Conservation (phyloP, 2,113 vertebrate species). For the Panurus biarmicus region DNA sequence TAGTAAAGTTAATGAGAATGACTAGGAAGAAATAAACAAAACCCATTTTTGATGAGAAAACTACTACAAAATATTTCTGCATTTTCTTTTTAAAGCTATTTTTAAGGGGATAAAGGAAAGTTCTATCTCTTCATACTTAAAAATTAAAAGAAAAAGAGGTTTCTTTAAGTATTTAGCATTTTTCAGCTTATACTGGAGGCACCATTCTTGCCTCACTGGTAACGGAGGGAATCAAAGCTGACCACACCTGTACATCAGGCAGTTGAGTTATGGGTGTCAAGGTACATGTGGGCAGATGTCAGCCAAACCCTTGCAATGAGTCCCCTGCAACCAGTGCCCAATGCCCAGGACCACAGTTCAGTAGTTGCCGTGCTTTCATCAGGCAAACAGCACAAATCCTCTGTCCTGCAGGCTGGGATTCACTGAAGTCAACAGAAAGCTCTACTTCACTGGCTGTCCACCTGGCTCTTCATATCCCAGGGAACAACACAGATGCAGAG, state of each 20-base stretch:
- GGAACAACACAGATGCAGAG: neutral
- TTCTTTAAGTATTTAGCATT: neutral
- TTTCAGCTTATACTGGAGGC: neutral
- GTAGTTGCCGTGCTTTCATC: neutral
- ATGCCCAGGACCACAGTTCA: neutral
- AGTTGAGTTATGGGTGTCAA: neutral
- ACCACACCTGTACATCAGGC: neutral
- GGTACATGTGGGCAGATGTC: neutral
- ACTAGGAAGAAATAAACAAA: conserved; percentile 15
- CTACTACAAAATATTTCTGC: neutral
- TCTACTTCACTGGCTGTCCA: neutral
- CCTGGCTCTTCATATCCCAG: neutral
- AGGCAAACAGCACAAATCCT: neutral
- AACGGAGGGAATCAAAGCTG: neutral
- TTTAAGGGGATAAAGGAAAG: neutral
- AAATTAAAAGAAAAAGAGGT: neutral
- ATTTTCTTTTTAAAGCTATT: neutral
- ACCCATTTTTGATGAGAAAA: neutral
- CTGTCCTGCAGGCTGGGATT: neutral
- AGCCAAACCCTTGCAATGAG: neutral
- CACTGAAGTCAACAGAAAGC: neutral
- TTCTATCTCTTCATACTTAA: neutral
- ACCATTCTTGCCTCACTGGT: neutral
- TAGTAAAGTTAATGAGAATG: neutral
- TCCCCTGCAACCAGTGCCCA: neutral